Conservation (phyloP, 2,888 invertebrate genomes). For the Terebella lapidaria region DNA sequence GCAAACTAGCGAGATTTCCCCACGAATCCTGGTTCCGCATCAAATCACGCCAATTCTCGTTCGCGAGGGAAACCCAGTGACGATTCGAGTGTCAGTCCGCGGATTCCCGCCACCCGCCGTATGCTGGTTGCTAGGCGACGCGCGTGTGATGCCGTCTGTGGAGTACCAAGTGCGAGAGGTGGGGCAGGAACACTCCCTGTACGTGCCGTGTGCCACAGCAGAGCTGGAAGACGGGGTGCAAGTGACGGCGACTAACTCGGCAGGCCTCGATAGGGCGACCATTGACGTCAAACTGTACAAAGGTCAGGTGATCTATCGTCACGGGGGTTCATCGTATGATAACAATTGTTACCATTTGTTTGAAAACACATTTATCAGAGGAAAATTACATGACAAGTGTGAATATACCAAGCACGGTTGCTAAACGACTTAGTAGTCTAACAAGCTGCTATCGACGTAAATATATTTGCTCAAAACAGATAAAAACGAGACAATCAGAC, state of each 20-base stretch:
- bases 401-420: no score
- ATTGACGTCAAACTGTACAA: not conserved
- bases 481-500: no score
- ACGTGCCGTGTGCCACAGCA: not conserved
- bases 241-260: not conserved
- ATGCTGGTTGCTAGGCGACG: not conserved
- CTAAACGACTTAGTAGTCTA: no score
- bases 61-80: not conserved
- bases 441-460: no score
- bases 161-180: not conserved
- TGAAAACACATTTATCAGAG: no score
- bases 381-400: no score
- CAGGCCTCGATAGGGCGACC: not conserved
- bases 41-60: not conserved
- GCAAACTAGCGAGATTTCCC: no score
- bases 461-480: no score
- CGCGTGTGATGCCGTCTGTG: not conserved
- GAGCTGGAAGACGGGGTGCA: not conserved
- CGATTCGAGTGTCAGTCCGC: not conserved
- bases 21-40: not conserved
- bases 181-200: not conserved
- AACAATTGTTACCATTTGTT: no score
- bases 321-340: no score
- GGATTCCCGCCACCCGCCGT: not conserved
- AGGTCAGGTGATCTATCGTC: no score